Evolutionary conservation across 1,140 invertebrate genomes (phyloP), one percentile per base, ranked within the genome.

Genomic region (Glossosoma conforme): DNA sequence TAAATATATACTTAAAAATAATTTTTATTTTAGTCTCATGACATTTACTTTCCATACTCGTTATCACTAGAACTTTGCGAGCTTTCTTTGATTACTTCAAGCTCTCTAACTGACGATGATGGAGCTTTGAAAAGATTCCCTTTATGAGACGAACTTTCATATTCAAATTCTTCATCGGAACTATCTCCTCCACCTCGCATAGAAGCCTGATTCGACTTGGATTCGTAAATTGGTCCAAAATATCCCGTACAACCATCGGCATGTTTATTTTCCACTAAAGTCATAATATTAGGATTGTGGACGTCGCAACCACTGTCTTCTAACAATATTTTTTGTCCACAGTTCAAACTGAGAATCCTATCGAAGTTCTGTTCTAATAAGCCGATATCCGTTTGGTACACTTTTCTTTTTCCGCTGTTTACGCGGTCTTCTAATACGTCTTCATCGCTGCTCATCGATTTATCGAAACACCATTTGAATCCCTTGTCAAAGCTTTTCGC

Each of bases 1-100:
- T n/a, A n/a, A n/a, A n/a, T n/a, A n/a, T n/a, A n/a, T n/a, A n/a
- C n/a, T n/a, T n/a, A n/a, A n/a, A n/a, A n/a, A n/a, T n/a, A n/a
- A n/a, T n/a, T n/a, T n/a, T n/a, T n/a, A n/a, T n/a, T n/a, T n/a
- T n/a, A n/a, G n/a, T n/a, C n/a, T n/a, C n/a, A n/a, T n/a, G n/a
- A n/a, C n/a, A n/a, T n/a, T n/a, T n/a, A n/a, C n/a, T n/a, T n/a
- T n/a, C n/a, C n/a, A n/a, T n/a, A n/a, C n/a, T n/a, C n/a, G n/a
- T n/a, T 73, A 58, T 75, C 71, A 65, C 72, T 75, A 6, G 72
- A 75, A 58, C 72, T 75, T 56, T 69, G 65, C 13, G 72, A 75
- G 55, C 71, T 75, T 56, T 75, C 72, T 61, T 70, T 74, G 37
- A 75, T 75, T 10, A 74, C 70, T 50, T 75, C 72, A 28, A 75